Percentiles rank a stretch among this genome's conserved stretches.
Conservation (phyloP, 2,888 invertebrate genomes). For the Tyria jacobaeae region DNA sequence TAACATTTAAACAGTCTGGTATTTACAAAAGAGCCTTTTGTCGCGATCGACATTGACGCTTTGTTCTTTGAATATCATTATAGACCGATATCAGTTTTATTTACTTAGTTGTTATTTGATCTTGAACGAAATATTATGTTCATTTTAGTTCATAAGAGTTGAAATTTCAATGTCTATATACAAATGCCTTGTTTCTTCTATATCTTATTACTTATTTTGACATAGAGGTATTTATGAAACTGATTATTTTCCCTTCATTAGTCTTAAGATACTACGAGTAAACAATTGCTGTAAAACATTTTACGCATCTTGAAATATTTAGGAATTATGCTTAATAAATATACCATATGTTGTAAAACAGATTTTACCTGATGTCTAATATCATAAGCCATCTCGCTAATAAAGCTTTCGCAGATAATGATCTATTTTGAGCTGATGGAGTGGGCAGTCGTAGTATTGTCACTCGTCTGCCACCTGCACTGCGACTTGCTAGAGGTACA, state of each 20-base stretch:
- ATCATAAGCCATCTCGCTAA: constrained; percentile 81
- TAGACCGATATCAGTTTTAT: constrained; percentile 29
- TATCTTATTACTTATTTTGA: neutral
- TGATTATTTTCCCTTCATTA: neutral
- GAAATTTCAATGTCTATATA: constrained; percentile 3
- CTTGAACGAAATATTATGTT: constrained; percentile 10
- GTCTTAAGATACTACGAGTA: neutral
- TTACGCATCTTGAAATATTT: neutral
- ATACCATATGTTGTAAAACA: neutral
- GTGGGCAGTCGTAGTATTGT: constrained; percentile 77
- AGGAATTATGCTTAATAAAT: neutral
- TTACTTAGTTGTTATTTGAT: constrained; percentile 26
- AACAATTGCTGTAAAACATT: neutral
- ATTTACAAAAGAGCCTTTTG: constrained; percentile 28
- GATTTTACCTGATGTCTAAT: constrained; percentile 75
- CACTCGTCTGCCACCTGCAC: constrained; percentile 68
- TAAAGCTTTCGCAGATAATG: constrained; percentile 73
- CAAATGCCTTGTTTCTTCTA: constrained; percentile 1
- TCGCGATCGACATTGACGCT: constrained; percentile 24
- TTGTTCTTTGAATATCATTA: constrained; percentile 38
- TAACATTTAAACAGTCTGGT: constrained; percentile 35
- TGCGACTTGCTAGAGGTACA: constrained; percentile 71
- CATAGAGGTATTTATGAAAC: neutral
- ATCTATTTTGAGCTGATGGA: constrained; percentile 65
- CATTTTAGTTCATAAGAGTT: constrained; percentile 1